Base-by-base conservation (phyloP, 2,888 invertebrate species). In the Zhuqinia jingwanae region DNA sequence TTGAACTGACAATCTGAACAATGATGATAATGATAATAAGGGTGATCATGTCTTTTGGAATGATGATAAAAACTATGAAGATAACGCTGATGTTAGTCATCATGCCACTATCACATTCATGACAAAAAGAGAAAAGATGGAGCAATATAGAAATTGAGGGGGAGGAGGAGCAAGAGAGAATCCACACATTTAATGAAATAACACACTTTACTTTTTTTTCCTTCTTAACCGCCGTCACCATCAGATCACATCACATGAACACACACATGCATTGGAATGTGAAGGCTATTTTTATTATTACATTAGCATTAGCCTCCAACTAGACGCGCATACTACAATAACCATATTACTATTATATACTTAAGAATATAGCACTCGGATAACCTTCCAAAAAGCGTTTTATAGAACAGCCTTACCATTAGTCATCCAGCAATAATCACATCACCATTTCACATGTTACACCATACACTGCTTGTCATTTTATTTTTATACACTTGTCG, bases 21-120 rank as follows among this genome's bases (percentile, higher is more conserved):
- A 86, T 86, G 80, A 86, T 86, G 80, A 86, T 86, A 86, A 86
- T 86, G 86, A 70, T 86, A 81, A 81, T 81, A 86, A 86, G 70
- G 47, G 86, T 81, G 81, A 86, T 86, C 81, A 77, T 81, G 81
- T 86, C 86, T 86, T 17, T 60, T 65, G 25, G 56, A 81, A 81
- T 86, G 86, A 80, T 47, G 80, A 86, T 68, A 60, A 81, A 81
- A 81, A n/a, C 86, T 81, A 77, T 56, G 68, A 77, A 42, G 80
- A 65, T 53, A 68, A 63, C n/a, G 15, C 2, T 36, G 65, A 30
- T 65, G 36, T 8, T 45, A 45, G 45, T 56, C 68, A 68, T 73
- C 75, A 75, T 47, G 15, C 2, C n/a, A 50, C 20, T 47, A 45
- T 27, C 50, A 68, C 10, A 11, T 36, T 75, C 63, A 53, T 56